Base-by-base conservation (phyloP, 2,888 invertebrate genomes). In the Lasioglossum figueresi region DNA sequence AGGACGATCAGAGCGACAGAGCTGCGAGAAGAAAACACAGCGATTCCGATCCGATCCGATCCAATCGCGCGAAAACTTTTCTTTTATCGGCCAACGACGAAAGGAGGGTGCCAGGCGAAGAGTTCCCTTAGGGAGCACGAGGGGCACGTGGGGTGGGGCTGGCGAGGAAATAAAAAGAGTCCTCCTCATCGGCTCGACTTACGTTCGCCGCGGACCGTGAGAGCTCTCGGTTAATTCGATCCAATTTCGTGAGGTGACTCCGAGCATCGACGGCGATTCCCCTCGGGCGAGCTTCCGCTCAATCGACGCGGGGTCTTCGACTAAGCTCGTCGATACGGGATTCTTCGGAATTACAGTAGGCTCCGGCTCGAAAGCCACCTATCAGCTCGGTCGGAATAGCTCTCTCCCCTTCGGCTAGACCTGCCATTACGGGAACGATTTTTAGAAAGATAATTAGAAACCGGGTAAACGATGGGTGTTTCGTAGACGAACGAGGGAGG, bases 301-400 rank as follows among this genome's bases (percentile, higher is more conserved):
- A 87, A 90, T 88, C 86, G 83, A 90, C 81, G 85, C 79, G 76
- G 37, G 68, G 23, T 34, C 68, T 23, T 37, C 37, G 68, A 70
- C 68, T 37, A 34, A 70, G 37, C 68, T 70, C 66, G 68, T 37
- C 77, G 56, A 82, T 43, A 59, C 43, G 34, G 68, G 75, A 68
- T 52, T 37, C 31, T 19, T 27, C 52, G 40, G 37, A 37, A 37
- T 37, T 37, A 23, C 68, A 34, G 37, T 70, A 37, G 37, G 68
- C 68, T 70, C 40, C 34, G 37, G 31, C 68, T 72, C 31, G 27
- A 27, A 56, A 37, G 16, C 52, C 66, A 68, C 40, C 27, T 52
- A 68, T 40, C 70, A 27, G 56, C 27, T 63, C 31, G 10, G 63
- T 2, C 59, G 59, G 27, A 59, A 59, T 59, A 59, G 59, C 59